Evolutionary conservation across 2,888 invertebrate genomes (phyloP).

Genomic region (Drosophila acutilabella): DNA sequence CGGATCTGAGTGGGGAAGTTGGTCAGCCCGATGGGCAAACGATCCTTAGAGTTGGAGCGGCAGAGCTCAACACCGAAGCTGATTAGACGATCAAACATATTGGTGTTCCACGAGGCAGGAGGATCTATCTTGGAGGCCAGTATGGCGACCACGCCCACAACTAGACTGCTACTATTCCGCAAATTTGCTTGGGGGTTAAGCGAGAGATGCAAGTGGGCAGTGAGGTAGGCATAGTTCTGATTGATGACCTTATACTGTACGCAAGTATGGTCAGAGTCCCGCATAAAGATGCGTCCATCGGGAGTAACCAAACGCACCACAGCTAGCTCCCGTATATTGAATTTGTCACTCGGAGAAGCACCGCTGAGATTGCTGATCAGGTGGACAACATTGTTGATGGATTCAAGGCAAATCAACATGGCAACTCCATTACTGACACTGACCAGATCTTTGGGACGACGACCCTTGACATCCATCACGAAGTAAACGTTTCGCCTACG

Average conservation of each 20-base stretch:
- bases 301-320: slow-evolving; percentile 74
- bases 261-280: slow-evolving; percentile 57
- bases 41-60: slow-evolving; percentile 60
- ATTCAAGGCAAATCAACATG: slow-evolving; percentile 73
- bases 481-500: slow-evolving; percentile 72
- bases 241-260: slow-evolving; percentile 74
- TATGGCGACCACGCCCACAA: slow-evolving; percentile 74
- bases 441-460: slow-evolving; percentile 54
- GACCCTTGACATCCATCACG: slow-evolving; percentile 78
- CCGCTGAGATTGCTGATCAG: slow-evolving; percentile 68
- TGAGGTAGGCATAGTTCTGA: slow-evolving; percentile 79
- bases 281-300: slow-evolving; percentile 63
- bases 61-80: slow-evolving; percentile 80
- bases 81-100: slow-evolving; percentile 77
- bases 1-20: slow-evolving; percentile 12
- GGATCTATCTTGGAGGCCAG: slow-evolving; percentile 82
- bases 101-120: slow-evolving; percentile 81
- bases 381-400: slow-evolving; percentile 72
- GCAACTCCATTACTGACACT: slow-evolving; percentile 57
- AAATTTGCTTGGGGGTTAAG: slow-evolving; percentile 63
- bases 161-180: slow-evolving; percentile 74
- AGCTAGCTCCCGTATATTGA: slow-evolving; percentile 76
- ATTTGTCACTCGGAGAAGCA: slow-evolving; percentile 47
- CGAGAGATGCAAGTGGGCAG: slow-evolving; percentile 73
- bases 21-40: slow-evolving; percentile 73